These are phyloP conservation scores for Gadus chalcogrammus DNA, from an alignment of 2,113 vertebrate species.

Conservation along the genomic window DNA sequence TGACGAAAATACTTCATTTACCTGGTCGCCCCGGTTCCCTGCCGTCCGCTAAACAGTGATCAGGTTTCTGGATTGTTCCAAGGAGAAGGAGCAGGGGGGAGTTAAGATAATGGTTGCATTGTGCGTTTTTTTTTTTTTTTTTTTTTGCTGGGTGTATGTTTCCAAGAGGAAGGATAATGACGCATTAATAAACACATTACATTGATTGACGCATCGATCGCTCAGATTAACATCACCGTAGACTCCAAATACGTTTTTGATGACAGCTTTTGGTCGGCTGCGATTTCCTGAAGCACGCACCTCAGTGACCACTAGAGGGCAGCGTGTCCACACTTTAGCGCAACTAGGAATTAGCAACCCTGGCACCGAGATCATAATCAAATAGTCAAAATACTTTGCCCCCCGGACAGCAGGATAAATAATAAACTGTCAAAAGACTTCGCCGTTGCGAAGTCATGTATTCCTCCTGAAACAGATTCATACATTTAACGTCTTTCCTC, in stretches of 20 bases:
- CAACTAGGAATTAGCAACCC: background rate
- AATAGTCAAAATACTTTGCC: no score
- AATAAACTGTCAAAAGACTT: no score
- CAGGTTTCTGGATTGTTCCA: conserved; percentile 34
- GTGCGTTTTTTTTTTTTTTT: background rate
- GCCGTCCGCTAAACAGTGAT: conserved; percentile 50
- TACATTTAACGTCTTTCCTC: no score
- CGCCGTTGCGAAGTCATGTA: no score
- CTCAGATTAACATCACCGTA: background rate
- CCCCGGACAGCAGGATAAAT: no score
- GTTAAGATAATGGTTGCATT: conserved; percentile 28
- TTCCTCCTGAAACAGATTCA: no score
- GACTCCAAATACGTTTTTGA: background rate
- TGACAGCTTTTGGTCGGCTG: background rate
- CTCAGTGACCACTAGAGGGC: conserved; percentile 40
- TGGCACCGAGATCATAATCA: background rate
- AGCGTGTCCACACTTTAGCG: background rate
- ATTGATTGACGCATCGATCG: background rate
- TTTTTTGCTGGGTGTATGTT: background rate
- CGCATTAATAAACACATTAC: background rate
- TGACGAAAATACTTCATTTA: conserved; percentile 36
- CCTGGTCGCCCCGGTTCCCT: conserved; percentile 34
- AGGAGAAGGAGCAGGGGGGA: no score
- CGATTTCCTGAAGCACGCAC: background rate
- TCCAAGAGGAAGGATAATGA: background rate